phyloP scores from a whole-genome alignment of 2,888 invertebrate species.

The Anthrax anthrax region DNA sequence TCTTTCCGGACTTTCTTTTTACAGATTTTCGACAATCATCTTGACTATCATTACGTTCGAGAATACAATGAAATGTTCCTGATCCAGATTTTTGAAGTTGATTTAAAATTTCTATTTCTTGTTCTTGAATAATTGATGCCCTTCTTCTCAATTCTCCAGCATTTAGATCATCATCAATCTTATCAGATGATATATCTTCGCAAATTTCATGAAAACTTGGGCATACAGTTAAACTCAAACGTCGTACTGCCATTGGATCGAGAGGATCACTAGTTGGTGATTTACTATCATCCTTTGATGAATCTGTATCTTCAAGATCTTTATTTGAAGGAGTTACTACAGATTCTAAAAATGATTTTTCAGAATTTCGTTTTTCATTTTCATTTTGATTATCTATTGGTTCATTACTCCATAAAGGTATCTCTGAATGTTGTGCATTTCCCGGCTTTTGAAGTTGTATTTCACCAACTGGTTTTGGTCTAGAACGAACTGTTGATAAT shows the following conservation, averaged over 20 bases:
- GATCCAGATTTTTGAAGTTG: constrained; percentile 29
- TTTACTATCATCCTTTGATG: constrained; percentile 9
- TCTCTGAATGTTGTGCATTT: constrained; percentile 38
- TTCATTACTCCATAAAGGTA: constrained; percentile 46
- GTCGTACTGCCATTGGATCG: constrained; percentile 18
- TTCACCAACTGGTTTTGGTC: constrained; percentile 2
- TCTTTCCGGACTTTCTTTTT: constrained; percentile 21
- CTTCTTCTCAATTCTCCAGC: constrained; percentile 37
- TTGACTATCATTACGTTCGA: constrained; percentile 25
- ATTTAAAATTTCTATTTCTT: constrained; percentile 29
- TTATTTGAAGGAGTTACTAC: constrained; percentile 48
- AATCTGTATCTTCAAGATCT: constrained; percentile 24
- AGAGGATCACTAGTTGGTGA: constrained; percentile 7
- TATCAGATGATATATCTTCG: constrained; percentile 38
- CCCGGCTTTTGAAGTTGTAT: constrained; percentile 8
- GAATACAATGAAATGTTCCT: constrained; percentile 26
- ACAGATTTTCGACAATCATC: constrained; percentile 19
- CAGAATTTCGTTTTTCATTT: constrained; percentile 40
- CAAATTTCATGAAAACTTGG: constrained; percentile 43
- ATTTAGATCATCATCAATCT: constrained; percentile 39
- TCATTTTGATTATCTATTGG: constrained; percentile 41
- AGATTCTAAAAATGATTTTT: constrained; percentile 62
- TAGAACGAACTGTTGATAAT: constrained; percentile 45
- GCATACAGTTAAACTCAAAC: constrained; percentile 29
- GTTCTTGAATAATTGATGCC: constrained; percentile 41